Base-by-base conservation (phyloP, 2,797 vertebrate species). In the Ctenochaetus hawaiiensis region DNA sequence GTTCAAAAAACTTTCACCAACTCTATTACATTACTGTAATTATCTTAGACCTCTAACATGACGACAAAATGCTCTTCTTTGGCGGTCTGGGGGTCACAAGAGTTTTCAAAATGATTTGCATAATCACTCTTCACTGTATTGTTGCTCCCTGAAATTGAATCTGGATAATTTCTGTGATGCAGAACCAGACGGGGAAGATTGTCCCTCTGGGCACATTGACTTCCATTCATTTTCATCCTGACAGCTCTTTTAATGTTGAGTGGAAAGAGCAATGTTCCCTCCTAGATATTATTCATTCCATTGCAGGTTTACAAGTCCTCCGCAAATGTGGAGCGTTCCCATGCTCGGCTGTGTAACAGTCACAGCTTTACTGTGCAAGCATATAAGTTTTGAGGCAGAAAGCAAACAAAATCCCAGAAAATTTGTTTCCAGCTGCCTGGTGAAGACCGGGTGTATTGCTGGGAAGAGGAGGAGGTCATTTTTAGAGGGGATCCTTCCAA, bases 51-150 rank as follows among this genome's bases (percentile, higher is more conserved):
- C n/a, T 52, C 20, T 11, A 61, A 74, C 70, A 41, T 64, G 30
- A 68, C 0, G 10, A 71, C 62, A 83, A 43, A 65, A 61, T 49
- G 44, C 41, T 74, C 5, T 44, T 77, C 44, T 77, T 75, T 72
- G 39, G 26, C 20, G 39, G 23, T 39, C 51, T 8, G 3, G 13
- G 37, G 54, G 70, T 83, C 49, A 76, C 54, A 64, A 65, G 60
- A 75, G 23, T 65, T 44, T 82, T 62, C 10, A 62, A 68, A 81
- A 34, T 23, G 39, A 84, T 86, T 77, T 84, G 61, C 78, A 82
- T 81, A 72, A 78, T 81, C 43, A 76, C 51, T 67, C 69, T 57
- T 83, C 64, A 59, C 53, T 64, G 59, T 48, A 51, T 81, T 84
- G 53, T 58, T 73, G 64, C 70, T 69, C 51, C 53, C 69, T 80